Conservation (phyloP, 1,140 invertebrate genomes). For the Diuraphis noxia region DNA sequence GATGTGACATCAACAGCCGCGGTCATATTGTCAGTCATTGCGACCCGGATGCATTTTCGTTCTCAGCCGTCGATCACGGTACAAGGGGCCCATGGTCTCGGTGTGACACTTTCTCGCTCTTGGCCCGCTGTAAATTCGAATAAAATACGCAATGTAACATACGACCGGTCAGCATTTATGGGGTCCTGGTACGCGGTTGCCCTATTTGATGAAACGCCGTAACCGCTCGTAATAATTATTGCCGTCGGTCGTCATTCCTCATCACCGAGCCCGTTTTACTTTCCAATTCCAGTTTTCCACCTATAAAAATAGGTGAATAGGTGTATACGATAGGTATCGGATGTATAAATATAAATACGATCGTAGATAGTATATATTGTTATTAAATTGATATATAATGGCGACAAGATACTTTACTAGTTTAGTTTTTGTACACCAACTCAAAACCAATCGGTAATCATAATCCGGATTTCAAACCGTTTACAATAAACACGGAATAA, state of each 20-base stretch:
- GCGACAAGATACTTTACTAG: too few relatives aligned
- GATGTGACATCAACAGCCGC: too few relatives aligned
- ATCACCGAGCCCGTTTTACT: not conserved
- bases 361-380: too few relatives aligned
- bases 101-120: not conserved
- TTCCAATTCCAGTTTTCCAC: too few relatives aligned
- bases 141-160: not conserved
- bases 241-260: not conserved
- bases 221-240: not conserved
- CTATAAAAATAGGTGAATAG: too few relatives aligned
- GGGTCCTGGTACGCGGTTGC: not conserved
- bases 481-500: too few relatives aligned
- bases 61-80: not conserved
- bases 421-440: too few relatives aligned
- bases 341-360: too few relatives aligned
- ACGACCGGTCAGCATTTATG: not conserved
- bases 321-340: too few relatives aligned
- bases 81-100: not conserved
- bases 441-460: too few relatives aligned
- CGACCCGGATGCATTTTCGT: conserved; percentile 23
- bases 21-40: not conserved
- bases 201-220: conserved; percentile 45
- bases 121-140: not conserved
- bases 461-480: too few relatives aligned
- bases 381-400: too few relatives aligned